Percentiles rank a stretch among this genome's conserved stretches.
Evolutionary conservation across 2,797 vertebrate species (phyloP).

Genomic region (Botia almorhae): DNA sequence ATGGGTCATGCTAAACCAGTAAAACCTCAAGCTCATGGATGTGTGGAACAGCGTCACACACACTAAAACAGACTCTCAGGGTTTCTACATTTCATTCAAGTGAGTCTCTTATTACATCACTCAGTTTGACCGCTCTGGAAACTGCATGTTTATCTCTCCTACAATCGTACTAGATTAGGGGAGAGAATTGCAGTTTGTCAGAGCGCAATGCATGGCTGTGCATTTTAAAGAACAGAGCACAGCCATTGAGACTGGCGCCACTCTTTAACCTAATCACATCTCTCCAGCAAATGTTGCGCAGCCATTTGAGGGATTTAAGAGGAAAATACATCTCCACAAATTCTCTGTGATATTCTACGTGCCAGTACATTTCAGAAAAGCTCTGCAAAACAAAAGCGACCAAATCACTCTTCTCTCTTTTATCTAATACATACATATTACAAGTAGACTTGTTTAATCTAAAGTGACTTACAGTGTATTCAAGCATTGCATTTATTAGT

Average conservation of each 20-base stretch:
- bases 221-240: conserved; percentile 41
- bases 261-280: conserved; percentile 46
- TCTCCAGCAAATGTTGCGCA: conserved; percentile 30
- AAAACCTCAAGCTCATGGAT: neutral
- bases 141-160: conserved; percentile 17
- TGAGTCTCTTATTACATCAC: conserved; percentile 1
- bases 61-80: neutral
- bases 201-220: conserved; percentile 47
- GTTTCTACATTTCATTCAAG: conserved; percentile 9
- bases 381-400: conserved; percentile 1
- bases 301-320: conserved; percentile 41
- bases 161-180: conserved; percentile 32
- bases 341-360: conserved; percentile 5
- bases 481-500: neutral
- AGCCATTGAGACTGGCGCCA: conserved; percentile 43
- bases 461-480: neutral
- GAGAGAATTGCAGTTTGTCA: conserved; percentile 46
- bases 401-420: neutral
- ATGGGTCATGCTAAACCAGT: neutral
- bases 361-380: conserved; percentile 7
- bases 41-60: neutral
- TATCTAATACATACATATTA: neutral
- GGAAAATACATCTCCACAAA: conserved; percentile 25
- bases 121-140: conserved; percentile 9
- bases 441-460: neutral